Evolutionary conservation across 2,797 vertebrate genomes (phyloP).

Genomic region (Spea hammondii): DNA sequence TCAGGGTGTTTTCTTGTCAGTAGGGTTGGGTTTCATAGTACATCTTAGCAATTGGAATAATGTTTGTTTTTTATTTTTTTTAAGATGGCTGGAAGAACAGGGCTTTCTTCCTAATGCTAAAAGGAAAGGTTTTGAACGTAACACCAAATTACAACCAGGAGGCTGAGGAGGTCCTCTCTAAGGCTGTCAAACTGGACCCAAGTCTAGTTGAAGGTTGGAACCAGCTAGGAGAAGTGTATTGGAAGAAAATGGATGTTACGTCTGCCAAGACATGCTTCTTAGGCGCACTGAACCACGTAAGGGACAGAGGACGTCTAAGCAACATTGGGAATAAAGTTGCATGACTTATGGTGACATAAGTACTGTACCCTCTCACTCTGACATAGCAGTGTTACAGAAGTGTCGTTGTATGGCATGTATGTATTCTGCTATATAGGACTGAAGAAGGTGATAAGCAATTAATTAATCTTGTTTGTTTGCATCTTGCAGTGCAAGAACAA

Average conservation of each 20-base stretch:
- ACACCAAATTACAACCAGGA: constrained; percentile 69
- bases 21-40: neutral
- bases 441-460: no score
- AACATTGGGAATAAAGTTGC: neutral
- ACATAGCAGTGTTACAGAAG: neutral
- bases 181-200: constrained; percentile 86
- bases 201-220: constrained; percentile 87
- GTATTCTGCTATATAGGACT: neutral
- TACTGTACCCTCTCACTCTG: neutral
- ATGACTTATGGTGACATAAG: neutral
- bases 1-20: neutral
- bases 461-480: neutral
- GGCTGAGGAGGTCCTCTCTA: constrained; percentile 81
- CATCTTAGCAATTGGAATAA: no score
- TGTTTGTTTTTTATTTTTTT: neutral
- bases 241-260: constrained; percentile 84
- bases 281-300: constrained; percentile 83
- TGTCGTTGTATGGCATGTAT: neutral
- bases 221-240: constrained; percentile 87
- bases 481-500: constrained; percentile 81
- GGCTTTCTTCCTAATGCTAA: constrained; percentile 77
- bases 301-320: neutral
- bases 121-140: constrained; percentile 80
- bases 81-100: constrained; percentile 69
- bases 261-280: constrained; percentile 86